phyloP scores from a whole-genome alignment of 2,797 vertebrate species.

The Synaphobranchus kaupii region DNA sequence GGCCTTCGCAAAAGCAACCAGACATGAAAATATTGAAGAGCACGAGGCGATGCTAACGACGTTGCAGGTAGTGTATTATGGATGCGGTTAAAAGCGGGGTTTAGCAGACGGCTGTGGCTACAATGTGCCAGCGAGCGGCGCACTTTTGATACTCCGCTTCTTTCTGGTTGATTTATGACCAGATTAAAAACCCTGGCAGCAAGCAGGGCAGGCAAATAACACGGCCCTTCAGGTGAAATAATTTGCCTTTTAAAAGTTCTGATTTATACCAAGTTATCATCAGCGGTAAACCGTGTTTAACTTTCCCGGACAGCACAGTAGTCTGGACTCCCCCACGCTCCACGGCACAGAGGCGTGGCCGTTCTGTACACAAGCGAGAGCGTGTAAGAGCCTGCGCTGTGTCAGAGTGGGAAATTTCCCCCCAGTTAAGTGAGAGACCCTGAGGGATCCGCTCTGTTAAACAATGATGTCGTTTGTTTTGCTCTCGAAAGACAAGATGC shows the following conservation, averaged over 20 bases:
- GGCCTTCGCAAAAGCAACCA: background rate
- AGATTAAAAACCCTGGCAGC: constrained; percentile 47
- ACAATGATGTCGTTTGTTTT: constrained; percentile 75
- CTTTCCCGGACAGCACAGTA: constrained; percentile 54
- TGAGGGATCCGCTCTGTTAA: constrained; percentile 66
- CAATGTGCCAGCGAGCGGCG: constrained; percentile 35
- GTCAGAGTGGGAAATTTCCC: constrained; percentile 42
- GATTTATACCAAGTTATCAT: constrained; percentile 61
- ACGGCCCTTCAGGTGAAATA: constrained; percentile 60
- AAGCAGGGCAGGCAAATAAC: constrained; percentile 53
- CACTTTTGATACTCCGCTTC: constrained; percentile 36
- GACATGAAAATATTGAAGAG: background rate
- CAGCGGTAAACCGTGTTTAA: constrained; percentile 54
- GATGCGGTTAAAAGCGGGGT: constrained; percentile 39
- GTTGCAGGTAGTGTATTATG: constrained; percentile 46
- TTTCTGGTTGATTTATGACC: constrained; percentile 55
- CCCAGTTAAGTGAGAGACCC: constrained; percentile 53
- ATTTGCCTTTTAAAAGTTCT: constrained; percentile 57
- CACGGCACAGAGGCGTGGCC: constrained; percentile 13
- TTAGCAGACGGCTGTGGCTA: constrained; percentile 49
- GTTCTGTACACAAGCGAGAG: constrained; percentile 48
- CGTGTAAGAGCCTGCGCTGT: constrained; percentile 32
- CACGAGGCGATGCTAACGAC: constrained; percentile 11
- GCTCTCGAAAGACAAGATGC: constrained; percentile 69
- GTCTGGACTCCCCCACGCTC: constrained; percentile 42